Evolutionary conservation across 1,140 invertebrate genomes (phyloP).

Genomic region (Tenebrio molitor): DNA sequence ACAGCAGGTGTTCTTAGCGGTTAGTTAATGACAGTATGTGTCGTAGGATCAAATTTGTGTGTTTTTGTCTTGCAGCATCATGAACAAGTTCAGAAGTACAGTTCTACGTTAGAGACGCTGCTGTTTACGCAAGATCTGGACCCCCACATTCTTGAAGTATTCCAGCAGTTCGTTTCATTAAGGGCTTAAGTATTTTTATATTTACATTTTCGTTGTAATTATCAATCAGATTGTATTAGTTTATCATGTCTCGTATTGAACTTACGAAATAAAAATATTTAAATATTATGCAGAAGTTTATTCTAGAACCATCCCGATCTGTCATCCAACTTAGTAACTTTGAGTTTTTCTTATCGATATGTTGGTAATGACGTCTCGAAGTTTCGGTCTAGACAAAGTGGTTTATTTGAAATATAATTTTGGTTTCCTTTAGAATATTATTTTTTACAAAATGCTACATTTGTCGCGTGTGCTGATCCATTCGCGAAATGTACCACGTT

Average conservation of each 20-base stretch:
- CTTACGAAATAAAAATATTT: not conserved
- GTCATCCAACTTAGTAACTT: too few species aligned
- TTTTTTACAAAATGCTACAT: conserved; percentile 9
- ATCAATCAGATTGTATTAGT: not conserved
- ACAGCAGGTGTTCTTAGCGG: conserved; percentile 95
- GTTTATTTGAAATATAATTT: too few species aligned
- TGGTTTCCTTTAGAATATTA: too few species aligned
- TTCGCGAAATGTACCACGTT: conserved; percentile 14
- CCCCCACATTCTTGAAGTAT: conserved; percentile 95
- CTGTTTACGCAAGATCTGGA: conserved; percentile 97
- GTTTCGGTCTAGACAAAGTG: too few species aligned
- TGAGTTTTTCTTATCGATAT: too few species aligned
- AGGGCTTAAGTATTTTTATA: conserved; percentile 43
- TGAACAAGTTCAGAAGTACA: conserved; percentile 98
- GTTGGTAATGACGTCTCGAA: too few species aligned
- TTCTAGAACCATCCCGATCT: too few species aligned
- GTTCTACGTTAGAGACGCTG: conserved; percentile 92
- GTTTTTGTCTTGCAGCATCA: conserved; percentile 82
- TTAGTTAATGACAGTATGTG: conserved; percentile 70
- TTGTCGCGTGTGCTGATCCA: conserved; percentile 3
- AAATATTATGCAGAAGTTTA: too few species aligned
- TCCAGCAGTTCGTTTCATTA: conserved; percentile 95
- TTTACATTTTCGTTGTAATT: conserved; percentile 4
- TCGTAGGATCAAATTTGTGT: conserved; percentile 1
- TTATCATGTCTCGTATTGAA: conserved; percentile 8